Percentiles rank a stretch among this genome's conserved stretches.
These are phyloP conservation scores for Euura lappo DNA, from an alignment of 1,140 invertebrate species.

Conservation along the genomic window DNA sequence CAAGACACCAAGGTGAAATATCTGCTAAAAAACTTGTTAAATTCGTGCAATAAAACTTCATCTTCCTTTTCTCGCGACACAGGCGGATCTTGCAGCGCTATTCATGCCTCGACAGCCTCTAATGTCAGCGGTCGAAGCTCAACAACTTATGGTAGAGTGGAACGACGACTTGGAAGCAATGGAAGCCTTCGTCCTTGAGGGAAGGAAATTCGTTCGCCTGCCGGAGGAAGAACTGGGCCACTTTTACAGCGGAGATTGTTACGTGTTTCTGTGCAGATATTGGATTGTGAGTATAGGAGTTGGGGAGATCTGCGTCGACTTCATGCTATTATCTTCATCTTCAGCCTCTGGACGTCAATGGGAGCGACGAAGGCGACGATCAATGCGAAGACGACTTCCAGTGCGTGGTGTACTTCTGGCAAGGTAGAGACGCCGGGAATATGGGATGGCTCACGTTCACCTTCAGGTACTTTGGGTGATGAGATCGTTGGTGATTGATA, in stretches of 20 bases:
- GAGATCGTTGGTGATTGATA: too few relatives aligned
- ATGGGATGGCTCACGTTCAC: conserved; percentile 99
- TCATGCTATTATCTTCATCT: neutral
- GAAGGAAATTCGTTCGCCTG: conserved; percentile 94
- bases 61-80: conserved; percentile 46
- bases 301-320: neutral
- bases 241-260: conserved; percentile 96
- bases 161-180: conserved; percentile 96
- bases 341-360: conserved; percentile 62
- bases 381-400: conserved; percentile 88
- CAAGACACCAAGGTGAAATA: conserved; percentile 81
- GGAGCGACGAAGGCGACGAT: conserved; percentile 72
- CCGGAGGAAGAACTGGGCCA: conserved; percentile 94
- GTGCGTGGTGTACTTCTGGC: conserved; percentile 99
- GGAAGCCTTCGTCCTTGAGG: conserved; percentile 98
- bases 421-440: conserved; percentile 95
- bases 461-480: conserved; percentile 71
- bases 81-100: conserved; percentile 90
- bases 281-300: conserved; percentile 69
- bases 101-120: conserved; percentile 94
- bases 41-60: conserved; percentile 8
- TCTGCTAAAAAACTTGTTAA: conserved; percentile 8
- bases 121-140: conserved; percentile 86
- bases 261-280: conserved; percentile 97
- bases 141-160: conserved; percentile 92